Percentiles rank a stretch among this genome's conserved stretches.
Evolutionary conservation across 2,888 invertebrate species (phyloP).

Genomic region (Habroteleia sp.): DNA sequence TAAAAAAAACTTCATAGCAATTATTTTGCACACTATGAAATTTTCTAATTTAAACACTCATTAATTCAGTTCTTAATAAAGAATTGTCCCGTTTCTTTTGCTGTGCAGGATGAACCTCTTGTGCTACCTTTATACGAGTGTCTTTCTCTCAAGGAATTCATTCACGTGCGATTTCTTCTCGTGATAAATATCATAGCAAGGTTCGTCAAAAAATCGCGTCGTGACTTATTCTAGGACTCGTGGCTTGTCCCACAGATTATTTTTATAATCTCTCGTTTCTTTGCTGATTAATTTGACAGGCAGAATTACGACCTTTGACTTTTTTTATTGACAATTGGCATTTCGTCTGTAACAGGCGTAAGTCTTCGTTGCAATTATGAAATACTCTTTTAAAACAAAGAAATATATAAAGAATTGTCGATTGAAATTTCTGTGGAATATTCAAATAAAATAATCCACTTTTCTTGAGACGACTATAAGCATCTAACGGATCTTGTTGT

Average conservation of each 20-base stretch:
- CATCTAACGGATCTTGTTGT: too few relatives aligned
- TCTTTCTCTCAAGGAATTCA: slow-evolving; percentile 29
- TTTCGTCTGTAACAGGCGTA: slow-evolving; percentile 8
- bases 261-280: slow-evolving; percentile 8
- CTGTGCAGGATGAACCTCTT: background rate
- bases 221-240: slow-evolving; percentile 23
- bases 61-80: slow-evolving; percentile 13
- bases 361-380: background rate
- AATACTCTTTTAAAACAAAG: background rate
- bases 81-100: slow-evolving; percentile 9
- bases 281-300: slow-evolving; percentile 20
- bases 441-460: too few relatives aligned
- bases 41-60: too few relatives aligned
- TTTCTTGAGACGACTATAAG: too few relatives aligned
- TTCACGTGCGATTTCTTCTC: slow-evolving; percentile 40
- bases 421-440: too few relatives aligned
- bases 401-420: too few relatives aligned
- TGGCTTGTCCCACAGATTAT: slow-evolving; percentile 13
- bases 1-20: too few relatives aligned
- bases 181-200: slow-evolving; percentile 33
- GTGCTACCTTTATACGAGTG: too few relatives aligned
- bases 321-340: slow-evolving; percentile 20
- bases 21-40: too few relatives aligned
- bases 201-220: slow-evolving; percentile 22
- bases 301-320: slow-evolving; percentile 15